Percentiles rank a stretch among this genome's conserved stretches.
Evolutionary conservation across 2,888 invertebrate species (phyloP).

Genomic region (Tinea pellionella): DNA sequence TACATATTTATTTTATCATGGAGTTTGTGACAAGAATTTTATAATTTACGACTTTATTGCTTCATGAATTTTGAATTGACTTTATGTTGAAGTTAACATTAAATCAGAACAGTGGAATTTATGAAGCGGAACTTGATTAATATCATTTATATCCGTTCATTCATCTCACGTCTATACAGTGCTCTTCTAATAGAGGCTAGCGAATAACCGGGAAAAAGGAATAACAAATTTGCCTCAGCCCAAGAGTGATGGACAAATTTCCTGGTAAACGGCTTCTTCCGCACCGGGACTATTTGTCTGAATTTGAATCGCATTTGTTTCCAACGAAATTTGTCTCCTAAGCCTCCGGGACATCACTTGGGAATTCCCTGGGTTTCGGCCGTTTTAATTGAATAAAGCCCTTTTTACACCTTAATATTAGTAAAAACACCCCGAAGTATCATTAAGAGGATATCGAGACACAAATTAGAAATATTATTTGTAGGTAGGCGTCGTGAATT

Average conservation of each 20-base stretch:
- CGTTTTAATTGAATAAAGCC: conserved; percentile 59
- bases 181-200: conserved; percentile 28
- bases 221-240: conserved; percentile 53
- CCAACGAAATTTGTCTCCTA: conserved; percentile 63
- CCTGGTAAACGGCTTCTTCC: conserved; percentile 62
- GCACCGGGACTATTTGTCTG: conserved; percentile 66
- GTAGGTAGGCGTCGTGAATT: neutral
- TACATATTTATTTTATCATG: neutral
- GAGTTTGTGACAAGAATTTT: neutral
- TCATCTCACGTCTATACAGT: conserved; percentile 8
- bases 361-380: conserved; percentile 40
- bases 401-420: conserved; percentile 18
- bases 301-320: conserved; percentile 69
- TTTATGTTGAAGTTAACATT: neutral
- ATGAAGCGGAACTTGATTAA: conserved; percentile 1
- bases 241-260: conserved; percentile 66
- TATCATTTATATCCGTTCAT: conserved; percentile 8
- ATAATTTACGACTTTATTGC: neutral
- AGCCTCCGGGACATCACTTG: conserved; percentile 49
- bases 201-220: conserved; percentile 28
- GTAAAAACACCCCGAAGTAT: conserved; percentile 10
- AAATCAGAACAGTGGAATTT: neutral
- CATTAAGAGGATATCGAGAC: neutral
- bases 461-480: neutral
- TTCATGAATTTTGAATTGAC: neutral